Conservation (phyloP, 2,113 vertebrate species). For the Eclectus roratus region DNA sequence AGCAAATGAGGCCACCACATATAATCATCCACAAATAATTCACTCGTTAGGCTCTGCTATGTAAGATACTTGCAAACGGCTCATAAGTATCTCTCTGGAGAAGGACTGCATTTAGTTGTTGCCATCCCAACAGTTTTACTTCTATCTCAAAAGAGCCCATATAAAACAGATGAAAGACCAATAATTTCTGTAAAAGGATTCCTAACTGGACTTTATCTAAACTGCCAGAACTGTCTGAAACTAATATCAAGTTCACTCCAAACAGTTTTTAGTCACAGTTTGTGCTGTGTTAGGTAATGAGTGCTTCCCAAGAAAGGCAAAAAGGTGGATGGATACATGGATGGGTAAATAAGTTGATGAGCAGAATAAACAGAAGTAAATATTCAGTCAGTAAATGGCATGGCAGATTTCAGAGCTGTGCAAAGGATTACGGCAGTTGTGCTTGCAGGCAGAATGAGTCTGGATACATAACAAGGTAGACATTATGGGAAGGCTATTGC, state of each 20-base stretch:
- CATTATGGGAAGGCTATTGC: not conserved
- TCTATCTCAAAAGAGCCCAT: not conserved
- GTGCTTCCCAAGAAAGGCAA: not conserved
- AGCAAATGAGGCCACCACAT: rapidly evolving
- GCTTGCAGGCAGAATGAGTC: not conserved
- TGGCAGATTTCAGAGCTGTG: not conserved
- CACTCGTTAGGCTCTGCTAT: not conserved
- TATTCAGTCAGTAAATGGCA: not conserved
- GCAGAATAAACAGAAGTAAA: not conserved
- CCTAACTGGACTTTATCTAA: not conserved
- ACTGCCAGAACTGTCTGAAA: not conserved
- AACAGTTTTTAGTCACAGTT: not conserved
- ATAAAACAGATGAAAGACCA: not conserved
- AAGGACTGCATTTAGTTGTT: not conserved
- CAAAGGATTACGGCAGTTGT: not conserved
- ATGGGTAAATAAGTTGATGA: not conserved
- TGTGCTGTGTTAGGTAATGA: not conserved
- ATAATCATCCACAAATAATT: not conserved
- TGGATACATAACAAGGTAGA: not conserved
- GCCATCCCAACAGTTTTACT: not conserved
- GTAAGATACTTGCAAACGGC: not conserved
- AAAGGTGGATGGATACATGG: not conserved
- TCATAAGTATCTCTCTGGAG: not conserved
- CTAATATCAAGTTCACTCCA: not conserved
- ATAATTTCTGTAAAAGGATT: not conserved